A percentile compares a stretch with the other conserved stretches of the same genome.
phyloP scores from a whole-genome alignment of 37 sponge, comb jelly and placozoan species.

The Agelas oroides region DNA sequence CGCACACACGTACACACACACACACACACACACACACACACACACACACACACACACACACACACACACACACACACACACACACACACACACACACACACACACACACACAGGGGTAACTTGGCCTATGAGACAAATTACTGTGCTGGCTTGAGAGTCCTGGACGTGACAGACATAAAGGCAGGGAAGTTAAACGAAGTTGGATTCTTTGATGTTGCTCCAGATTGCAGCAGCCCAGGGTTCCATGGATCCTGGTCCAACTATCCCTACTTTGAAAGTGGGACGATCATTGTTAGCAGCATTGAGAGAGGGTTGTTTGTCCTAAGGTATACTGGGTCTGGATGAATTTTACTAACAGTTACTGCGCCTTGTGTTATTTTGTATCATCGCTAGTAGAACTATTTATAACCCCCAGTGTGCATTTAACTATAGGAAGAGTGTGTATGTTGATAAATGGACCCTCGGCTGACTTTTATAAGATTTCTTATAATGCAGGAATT shows the following conservation, averaged over 20 bases:
- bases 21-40: constrained; percentile 18
- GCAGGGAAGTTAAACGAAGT: constrained; percentile 35
- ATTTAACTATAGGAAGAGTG: no score
- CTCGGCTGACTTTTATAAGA: no score
- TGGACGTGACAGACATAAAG: constrained; percentile 57
- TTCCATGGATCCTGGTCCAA: constrained; percentile 79
- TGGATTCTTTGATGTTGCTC: constrained; percentile 77
- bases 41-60: constrained; percentile 38
- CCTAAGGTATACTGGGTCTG: constrained; percentile 48
- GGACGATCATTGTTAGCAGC: constrained; percentile 73
- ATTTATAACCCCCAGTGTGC: no score
- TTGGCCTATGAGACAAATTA: constrained; percentile 78
- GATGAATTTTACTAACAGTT: neutral
- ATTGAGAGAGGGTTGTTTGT: constrained; percentile 81
- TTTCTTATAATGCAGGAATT: no score
- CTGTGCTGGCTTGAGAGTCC: constrained; percentile 78
- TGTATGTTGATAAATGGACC: no score
- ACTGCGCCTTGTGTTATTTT: no score
- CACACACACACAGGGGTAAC: constrained; percentile 43
- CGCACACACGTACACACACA: neutral
- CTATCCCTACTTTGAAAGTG: constrained; percentile 77
- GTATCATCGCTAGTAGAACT: no score
- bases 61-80: constrained; percentile 37
- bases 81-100: constrained; percentile 32
- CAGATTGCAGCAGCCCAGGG: constrained; percentile 42